Evolutionary conservation across 2,113 vertebrate genomes (phyloP), one percentile per base, ranked within the genome.

Genomic region (Casuarius casuarius): DNA sequence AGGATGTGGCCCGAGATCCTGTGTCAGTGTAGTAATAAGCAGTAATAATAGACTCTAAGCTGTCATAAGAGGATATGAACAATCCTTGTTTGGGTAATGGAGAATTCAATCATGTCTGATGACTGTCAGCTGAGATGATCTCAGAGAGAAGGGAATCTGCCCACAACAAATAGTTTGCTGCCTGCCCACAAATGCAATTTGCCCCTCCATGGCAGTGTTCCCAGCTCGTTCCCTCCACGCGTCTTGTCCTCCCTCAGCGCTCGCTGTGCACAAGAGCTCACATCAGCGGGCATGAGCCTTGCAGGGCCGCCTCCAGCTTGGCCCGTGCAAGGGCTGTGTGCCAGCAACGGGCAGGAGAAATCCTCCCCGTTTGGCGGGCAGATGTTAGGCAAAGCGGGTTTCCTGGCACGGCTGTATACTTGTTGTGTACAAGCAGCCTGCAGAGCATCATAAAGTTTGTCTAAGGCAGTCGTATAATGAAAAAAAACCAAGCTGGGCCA

Each of bases 21-120:
- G 20, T 56, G 62, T 31, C 89, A 17, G 0, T 19, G 52, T 49
- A 78, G 73, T 59, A 62, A 86, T 85, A 44, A 85, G 1, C 59
- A 66, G 59, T 90, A 95, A 96, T 94, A 48, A 94, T 6, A 95
- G 90, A 65, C 88, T 92, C 75, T 15, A 26, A 84, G 83, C 88
- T 93, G 85, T 54, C 95, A 18, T 20, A 68, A 80, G 93, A 90
- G 95, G 92, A 81, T 92, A 6, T 90, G 93, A 92, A 44, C 90
- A 44, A 88, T 73, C 72, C 78, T 59, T 59, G 63, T 54, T 42
- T 65, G 83, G 90, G 90, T 38, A 23, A 44, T 56, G 88, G 40
- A 40, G 79, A 71, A 65, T 72, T 63, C 90, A 61, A 67, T 29
- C 79, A 40, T 0, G 2, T 52, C 67, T 66, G 56, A 10, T 44